Evolutionary conservation across 2,888 invertebrate species (phyloP), one percentile per base, ranked within the genome.

Genomic region (Agapetus fuscipes): DNA sequence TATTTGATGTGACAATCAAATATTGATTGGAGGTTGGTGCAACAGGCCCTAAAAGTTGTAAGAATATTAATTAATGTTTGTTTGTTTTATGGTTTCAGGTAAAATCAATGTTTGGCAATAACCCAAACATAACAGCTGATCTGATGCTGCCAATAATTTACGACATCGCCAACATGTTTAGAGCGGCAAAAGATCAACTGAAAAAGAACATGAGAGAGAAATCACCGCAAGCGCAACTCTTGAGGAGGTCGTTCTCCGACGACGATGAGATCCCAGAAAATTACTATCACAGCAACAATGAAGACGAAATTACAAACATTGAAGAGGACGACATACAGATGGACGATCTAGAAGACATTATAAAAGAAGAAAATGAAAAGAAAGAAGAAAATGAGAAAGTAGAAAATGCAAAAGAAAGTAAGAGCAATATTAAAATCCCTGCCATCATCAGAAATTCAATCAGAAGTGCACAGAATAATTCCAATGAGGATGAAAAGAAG

Each of bases 121-220:
- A 66, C 50, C 62, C 63, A 44, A 75, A 76, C 53, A 61, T 68
- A 2, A 65, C 66, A 11, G 60, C 72, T 46, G 71, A 74, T 37
- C 58, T 78, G 17, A 67, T 76, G 62, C 57, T 80, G 38, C 80
- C 81, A 7, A 74, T 78, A 45, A 68, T 76, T 41, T 64, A 73
- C 49, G 79, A 80, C 55, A 72, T 78, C 56, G 78, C 79, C 0
- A 76, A 77, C 54, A 62, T 78, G 41, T 70, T 78, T 34, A 64
- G 72, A 39, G 68, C 74, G 0, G 65, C 72, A 20, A 59, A 62
- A 44, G 43, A 36, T 17, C 39, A 36, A 29, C 34, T 31, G 24
- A 42, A 30, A 35, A 30, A 17, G 17, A 39, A 34, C 17, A 34
- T 43, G 34, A 33, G 39, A 56, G 66, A 24, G 59, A 60, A 45